A percentile compares a stretch with the other conserved stretches of the same genome.
Conservation (phyloP, 2,797 vertebrate genomes). For the Enteromius unitaeniatus region DNA sequence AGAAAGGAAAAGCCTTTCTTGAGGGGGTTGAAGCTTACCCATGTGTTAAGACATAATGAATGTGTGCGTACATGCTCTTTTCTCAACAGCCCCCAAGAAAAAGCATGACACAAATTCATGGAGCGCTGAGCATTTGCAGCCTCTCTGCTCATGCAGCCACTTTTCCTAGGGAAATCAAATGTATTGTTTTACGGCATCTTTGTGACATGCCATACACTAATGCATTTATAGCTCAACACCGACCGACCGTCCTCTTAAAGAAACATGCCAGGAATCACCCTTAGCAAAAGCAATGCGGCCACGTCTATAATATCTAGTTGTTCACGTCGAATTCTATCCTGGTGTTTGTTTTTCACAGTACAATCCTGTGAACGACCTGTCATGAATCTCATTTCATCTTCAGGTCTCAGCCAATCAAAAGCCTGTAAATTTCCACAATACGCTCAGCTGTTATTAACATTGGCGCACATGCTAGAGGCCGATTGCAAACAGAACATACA, state of each 20-base stretch:
- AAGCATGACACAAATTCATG: constrained; percentile 58
- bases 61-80: constrained; percentile 54
- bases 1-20: constrained; percentile 38
- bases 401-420: constrained; percentile 56
- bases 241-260: not conserved
- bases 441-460: constrained; percentile 53
- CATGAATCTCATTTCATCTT: constrained; percentile 65
- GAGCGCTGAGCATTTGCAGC: constrained; percentile 46
- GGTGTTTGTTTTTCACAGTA: constrained; percentile 31
- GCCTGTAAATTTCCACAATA: constrained; percentile 57
- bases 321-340: constrained; percentile 27
- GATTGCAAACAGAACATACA: constrained; percentile 59
- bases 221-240: constrained; percentile 4
- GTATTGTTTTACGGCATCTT: constrained; percentile 24
- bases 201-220: constrained; percentile 4
- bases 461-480: constrained; percentile 56
- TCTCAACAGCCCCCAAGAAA: constrained; percentile 56
- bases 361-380: constrained; percentile 54
- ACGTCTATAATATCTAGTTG: not conserved
- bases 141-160: not conserved
- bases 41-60: constrained; percentile 67
- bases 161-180: constrained; percentile 20
- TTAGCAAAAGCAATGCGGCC: not conserved
- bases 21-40: constrained; percentile 60
- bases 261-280: constrained; percentile 2